These are phyloP conservation scores for Misgurnus mizolepis DNA, from an alignment of 2,113 vertebrate genomes.

Conservation along the genomic window DNA sequence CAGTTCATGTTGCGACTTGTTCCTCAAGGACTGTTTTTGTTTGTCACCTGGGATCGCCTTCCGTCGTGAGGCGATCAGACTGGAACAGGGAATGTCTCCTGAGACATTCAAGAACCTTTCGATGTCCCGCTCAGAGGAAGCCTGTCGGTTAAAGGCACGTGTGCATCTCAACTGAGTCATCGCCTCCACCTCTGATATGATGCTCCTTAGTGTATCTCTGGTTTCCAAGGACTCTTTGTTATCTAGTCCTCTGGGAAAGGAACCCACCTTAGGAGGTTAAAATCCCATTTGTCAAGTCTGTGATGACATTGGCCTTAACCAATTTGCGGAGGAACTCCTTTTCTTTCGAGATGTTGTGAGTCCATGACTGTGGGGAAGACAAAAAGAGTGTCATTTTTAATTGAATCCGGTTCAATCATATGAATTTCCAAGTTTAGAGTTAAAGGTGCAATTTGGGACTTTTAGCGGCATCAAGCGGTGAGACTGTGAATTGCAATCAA, in stretches of 20 bases:
- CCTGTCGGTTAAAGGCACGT: conserved; percentile 75
- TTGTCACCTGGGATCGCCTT: not conserved
- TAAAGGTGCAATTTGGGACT: too few relatives aligned
- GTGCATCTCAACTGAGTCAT: conserved; percentile 56
- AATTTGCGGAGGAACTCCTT: conserved; percentile 96
- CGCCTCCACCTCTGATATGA: conserved; percentile 34
- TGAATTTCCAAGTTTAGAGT: too few relatives aligned
- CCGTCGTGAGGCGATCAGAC: not conserved
- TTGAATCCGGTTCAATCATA: not conserved
- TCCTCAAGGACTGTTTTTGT: conserved; percentile 5
- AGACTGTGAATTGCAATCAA: too few relatives aligned
- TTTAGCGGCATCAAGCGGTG: too few relatives aligned
- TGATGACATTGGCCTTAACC: conserved; percentile 91
- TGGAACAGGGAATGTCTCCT: conserved; percentile 20
- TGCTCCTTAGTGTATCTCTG: conserved; percentile 24
- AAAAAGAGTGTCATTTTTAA: not conserved
- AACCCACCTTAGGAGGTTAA: conserved; percentile 68
- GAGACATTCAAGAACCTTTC: conserved; percentile 23
- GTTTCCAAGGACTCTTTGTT: conserved; percentile 54
- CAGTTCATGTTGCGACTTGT: conserved; percentile 43
- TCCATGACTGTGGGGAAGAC: conserved; percentile 86
- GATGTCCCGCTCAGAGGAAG: conserved; percentile 52
- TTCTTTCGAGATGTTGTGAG: conserved; percentile 95
- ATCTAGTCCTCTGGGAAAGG: conserved; percentile 54
- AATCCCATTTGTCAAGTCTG: conserved; percentile 93